Percentiles rank a stretch among this genome's conserved stretches.
Evolutionary conservation across 2,113 vertebrate species (phyloP).

Genomic region (Trichomycterus rosablanca): DNA sequence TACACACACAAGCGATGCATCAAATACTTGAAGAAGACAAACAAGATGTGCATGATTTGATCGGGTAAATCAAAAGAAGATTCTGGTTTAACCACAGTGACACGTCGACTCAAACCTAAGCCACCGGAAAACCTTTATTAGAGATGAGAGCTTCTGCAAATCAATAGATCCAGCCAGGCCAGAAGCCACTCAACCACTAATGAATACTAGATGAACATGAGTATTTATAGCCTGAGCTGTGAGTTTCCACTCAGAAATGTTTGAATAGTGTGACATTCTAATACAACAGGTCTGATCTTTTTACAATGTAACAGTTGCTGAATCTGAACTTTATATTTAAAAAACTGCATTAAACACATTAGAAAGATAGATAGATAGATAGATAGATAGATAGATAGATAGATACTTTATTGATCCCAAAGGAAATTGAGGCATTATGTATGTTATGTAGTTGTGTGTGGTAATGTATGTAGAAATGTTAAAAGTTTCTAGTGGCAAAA

Average conservation of each 20-base stretch:
- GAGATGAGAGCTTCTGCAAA: slow-evolving; percentile 52
- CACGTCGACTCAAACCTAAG: slow-evolving; percentile 49
- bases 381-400: too few relatives aligned
- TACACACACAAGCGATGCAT: background rate
- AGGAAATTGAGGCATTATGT: too few relatives aligned
- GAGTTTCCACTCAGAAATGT: background rate
- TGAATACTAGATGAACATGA: slow-evolving; percentile 64
- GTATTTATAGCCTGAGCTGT: slow-evolving; percentile 18
- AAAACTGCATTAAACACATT: too few relatives aligned
- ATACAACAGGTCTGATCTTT: slow-evolving; percentile 3
- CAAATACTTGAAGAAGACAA: too few relatives aligned
- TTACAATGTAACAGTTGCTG: too few relatives aligned
- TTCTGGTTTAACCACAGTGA: slow-evolving; percentile 21
- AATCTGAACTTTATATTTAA: too few relatives aligned
- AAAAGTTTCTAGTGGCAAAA: too few relatives aligned
- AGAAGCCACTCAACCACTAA: slow-evolving; percentile 68
- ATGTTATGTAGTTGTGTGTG: too few relatives aligned
- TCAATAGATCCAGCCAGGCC: slow-evolving; percentile 64
- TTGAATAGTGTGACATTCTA: slow-evolving; percentile 7
- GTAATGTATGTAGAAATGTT: too few relatives aligned
- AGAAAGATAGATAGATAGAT: too few relatives aligned
- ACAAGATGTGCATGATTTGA: too few relatives aligned
- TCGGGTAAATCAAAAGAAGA: background rate
- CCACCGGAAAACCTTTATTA: slow-evolving; percentile 54
- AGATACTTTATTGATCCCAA: too few relatives aligned